Base-by-base conservation (phyloP, 2,888 invertebrate genomes). In the Monochamus alternatus region DNA sequence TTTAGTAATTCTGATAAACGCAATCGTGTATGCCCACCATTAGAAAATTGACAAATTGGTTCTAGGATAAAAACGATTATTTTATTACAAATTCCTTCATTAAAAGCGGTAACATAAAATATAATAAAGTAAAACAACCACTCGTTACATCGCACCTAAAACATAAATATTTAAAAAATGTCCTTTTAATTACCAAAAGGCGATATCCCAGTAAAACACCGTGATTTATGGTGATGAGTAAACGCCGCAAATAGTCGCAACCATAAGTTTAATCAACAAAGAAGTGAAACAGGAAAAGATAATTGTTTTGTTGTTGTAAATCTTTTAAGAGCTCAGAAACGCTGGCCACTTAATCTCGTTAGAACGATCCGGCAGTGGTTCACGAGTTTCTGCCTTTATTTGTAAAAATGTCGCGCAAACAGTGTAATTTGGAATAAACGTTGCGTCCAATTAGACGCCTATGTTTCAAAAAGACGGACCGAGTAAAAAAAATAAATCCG, bases 251-350 rank as follows among this genome's bases (percentile, higher is more conserved):
- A 58, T 44, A 32, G 58, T 30, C 38, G 22, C 51, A 58, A 43
- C 32, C 22, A 58, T 68, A 51, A 59, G 59, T 59, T 68, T 58
- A 68, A 22, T 58, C 68, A 68, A 59, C 68, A 68, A 44, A 51
- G 59, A 32, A 58, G 58, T 68, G 43, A 60, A 70, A 43, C 68
- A 30, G 69, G 69, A 62, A 68, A 70, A 70, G 47, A 70, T 70
- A 70, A 70, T 70, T 70, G 51, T 70, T 62, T 70, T 70, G 69
- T 60, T 70, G 69, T 60, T 70, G 59, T 59, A 70, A 70, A 70
- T 70, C 59, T 70, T 70, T 60, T 60, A 70, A 65, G 60, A 69
- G 60, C 43, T 38, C 62, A 62, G 43, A 70, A 60, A 70, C 32
- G 62, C 69, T 12, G 60, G 31, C 60, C 62, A 60, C 69, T 70